Evolutionary conservation across 1,140 invertebrate genomes (phyloP).

Genomic region (Oreohelix idahoensis): DNA sequence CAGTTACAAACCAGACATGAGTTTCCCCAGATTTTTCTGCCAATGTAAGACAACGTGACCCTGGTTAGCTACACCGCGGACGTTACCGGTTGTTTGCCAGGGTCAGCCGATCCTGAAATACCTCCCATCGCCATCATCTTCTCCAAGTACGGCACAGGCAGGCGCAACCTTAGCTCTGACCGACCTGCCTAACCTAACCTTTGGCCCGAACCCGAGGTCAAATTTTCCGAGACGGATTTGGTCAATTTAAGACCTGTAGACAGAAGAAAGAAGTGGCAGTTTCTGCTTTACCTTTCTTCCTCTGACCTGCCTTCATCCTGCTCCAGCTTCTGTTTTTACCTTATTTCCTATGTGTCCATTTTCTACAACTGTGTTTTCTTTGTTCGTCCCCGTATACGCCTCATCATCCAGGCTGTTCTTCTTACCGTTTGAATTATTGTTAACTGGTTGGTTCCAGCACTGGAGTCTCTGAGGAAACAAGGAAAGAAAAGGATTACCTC

Average conservation of each 20-base stretch:
- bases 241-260: no score
- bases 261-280: no score
- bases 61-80: not conserved
- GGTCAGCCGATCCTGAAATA: not conserved
- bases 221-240: not conserved
- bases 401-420: no score
- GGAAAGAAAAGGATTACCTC: no score
- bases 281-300: not conserved
- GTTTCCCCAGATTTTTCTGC: no score
- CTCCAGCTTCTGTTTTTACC: no score
- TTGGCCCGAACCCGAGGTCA: conserved; percentile 10
- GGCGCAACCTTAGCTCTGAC: not conserved
- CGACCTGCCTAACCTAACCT: conserved; percentile 9
- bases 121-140: not conserved
- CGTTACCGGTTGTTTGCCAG: not conserved
- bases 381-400: not conserved
- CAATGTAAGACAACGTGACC: not conserved
- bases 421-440: no score
- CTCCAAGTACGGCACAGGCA: not conserved
- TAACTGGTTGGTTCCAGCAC: no score
- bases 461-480: no score
- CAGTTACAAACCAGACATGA: not conserved
- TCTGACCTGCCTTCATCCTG: not conserved
- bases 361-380: not conserved
- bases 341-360: no score